A percentile compares a stretch with the other conserved stretches of the same genome.
phyloP scores from a whole-genome alignment of 2,113 vertebrate genomes.

The Bothrops jararaca region DNA sequence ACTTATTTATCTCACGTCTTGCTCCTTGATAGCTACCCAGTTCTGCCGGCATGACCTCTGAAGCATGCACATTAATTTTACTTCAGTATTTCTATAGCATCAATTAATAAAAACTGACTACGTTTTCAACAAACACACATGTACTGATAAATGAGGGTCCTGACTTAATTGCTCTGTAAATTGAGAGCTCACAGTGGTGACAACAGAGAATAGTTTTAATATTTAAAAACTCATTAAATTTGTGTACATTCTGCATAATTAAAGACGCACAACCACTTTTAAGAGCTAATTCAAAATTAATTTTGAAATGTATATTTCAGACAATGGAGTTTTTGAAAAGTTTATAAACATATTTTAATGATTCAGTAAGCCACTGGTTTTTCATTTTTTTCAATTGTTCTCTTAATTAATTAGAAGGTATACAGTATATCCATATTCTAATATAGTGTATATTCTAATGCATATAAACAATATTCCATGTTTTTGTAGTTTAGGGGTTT shows the following conservation, averaged over 20 bases:
- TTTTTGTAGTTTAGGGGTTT: neutral
- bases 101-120: conserved; percentile 99
- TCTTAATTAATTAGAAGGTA: neutral
- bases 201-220: conserved; percentile 92
- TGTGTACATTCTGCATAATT: conserved; percentile 84
- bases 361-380: conserved; percentile 50
- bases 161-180: conserved; percentile 98
- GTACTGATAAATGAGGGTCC: conserved; percentile 96
- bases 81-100: conserved; percentile 85
- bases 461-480: neutral
- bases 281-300: conserved; percentile 75
- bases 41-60: conserved; percentile 82
- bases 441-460: neutral
- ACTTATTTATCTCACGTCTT: conserved; percentile 80
- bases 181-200: conserved; percentile 95
- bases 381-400: neutral
- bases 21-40: conserved; percentile 72
- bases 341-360: conserved; percentile 52
- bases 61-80: conserved; percentile 91
- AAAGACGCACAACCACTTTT: conserved; percentile 73
- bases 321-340: conserved; percentile 53
- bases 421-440: neutral
- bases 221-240: conserved; percentile 98
- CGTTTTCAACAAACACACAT: conserved; percentile 87
- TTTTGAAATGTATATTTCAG: conserved; percentile 71